phyloP scores from a whole-genome alignment of 30 jellyfish, hydroid and myxozoan species.

The Aurelia coerulea region DNA sequence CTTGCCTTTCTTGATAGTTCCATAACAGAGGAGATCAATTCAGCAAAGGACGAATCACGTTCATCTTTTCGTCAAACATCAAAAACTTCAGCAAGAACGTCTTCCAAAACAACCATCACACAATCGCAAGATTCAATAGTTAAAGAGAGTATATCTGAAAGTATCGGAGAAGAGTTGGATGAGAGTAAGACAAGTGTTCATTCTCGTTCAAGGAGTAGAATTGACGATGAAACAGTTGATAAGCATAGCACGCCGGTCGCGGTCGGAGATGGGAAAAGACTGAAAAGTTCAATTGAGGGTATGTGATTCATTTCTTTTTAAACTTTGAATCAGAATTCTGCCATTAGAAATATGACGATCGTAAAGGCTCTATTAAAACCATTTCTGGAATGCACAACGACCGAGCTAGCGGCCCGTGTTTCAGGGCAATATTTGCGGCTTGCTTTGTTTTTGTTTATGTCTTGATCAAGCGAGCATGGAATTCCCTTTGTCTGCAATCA shows the following conservation, averaged over 20 bases:
- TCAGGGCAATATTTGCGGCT: too few species aligned
- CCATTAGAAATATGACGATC: too few species aligned
- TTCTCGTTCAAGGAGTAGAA: not conserved
- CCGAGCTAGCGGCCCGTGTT: too few species aligned
- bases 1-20: not conserved
- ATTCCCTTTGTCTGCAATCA: too few species aligned
- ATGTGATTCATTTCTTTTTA: not conserved
- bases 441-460: too few species aligned
- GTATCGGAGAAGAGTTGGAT: constrained; percentile 19
- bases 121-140: not conserved
- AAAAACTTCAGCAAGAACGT: not conserved
- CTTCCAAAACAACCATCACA: not conserved
- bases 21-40: not conserved
- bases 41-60: not conserved
- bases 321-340: too few species aligned
- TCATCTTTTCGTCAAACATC: constrained; percentile 2
- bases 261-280: not conserved
- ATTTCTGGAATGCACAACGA: too few species aligned
- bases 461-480: too few species aligned
- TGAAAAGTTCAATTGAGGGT: not conserved
- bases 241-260: constrained; percentile 27
- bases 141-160: constrained; percentile 1
- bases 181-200: not conserved
- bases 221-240: not conserved
- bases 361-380: too few species aligned